These are phyloP conservation scores for Sesia bembeciformis DNA, from an alignment of 2,888 invertebrate genomes.

Conservation along the genomic window DNA sequence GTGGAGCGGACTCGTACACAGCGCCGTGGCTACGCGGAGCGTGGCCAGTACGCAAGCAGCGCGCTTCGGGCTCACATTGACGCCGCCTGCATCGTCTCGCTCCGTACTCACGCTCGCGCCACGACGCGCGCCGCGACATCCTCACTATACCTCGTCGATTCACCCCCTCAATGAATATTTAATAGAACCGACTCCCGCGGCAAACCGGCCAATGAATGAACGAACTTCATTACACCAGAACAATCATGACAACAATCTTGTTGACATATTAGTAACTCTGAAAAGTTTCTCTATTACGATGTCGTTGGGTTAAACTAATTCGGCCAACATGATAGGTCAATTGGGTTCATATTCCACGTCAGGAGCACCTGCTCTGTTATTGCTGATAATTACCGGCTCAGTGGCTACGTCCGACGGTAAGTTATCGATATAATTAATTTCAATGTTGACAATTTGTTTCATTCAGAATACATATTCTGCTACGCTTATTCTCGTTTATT, in stretches of 20 bases:
- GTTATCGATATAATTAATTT: slow-evolving; percentile 14
- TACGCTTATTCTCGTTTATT: no score
- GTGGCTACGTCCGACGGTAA: slow-evolving; percentile 57
- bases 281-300: slow-evolving; percentile 26
- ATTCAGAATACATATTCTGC: no score
- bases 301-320: slow-evolving; percentile 44
- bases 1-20: slow-evolving; percentile 24
- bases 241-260: slow-evolving; percentile 40
- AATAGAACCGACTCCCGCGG: slow-evolving; percentile 48
- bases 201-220: slow-evolving; percentile 45
- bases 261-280: slow-evolving; percentile 28
- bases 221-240: slow-evolving; percentile 38
- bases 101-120: slow-evolving; percentile 17
- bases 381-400: slow-evolving; percentile 40
- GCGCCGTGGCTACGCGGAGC: slow-evolving; percentile 15
- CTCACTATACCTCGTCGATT: slow-evolving; percentile 28
- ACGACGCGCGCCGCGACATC: slow-evolving; percentile 19
- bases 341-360: slow-evolving; percentile 39
- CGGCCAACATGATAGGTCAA: slow-evolving; percentile 41
- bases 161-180: slow-evolving; percentile 57
- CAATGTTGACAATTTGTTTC: no score
- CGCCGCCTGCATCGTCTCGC: slow-evolving; percentile 23
- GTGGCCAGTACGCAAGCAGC: slow-evolving; percentile 2
- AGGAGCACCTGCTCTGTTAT: slow-evolving; percentile 34
- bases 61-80: slow-evolving; percentile 29